Base-by-base conservation (phyloP, 2,888 invertebrate genomes). In the Drosophila fungiperda region DNA sequence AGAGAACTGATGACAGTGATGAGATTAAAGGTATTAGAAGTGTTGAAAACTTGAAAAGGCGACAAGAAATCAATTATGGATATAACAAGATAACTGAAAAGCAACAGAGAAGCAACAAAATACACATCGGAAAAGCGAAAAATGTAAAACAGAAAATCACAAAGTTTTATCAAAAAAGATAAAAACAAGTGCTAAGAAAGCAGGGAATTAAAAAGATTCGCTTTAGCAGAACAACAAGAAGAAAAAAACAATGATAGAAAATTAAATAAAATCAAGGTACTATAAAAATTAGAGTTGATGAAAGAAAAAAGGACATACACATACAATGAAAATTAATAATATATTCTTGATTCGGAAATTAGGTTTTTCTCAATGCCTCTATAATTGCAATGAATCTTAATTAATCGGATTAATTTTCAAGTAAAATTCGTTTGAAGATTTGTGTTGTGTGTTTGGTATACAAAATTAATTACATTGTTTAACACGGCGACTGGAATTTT, bases 1-100 rank as follows among this genome's bases (percentile, higher is more conserved):
- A 26, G 17, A 15, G 15, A 38, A 67, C 32, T 32, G 38, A 33
- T 48, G 42, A 32, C 32, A 32, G 57, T 32, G 57, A 32, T 42
- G 32, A 42, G 42, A 42, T 57, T 57, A 17, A 42, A 57, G 42
- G 57, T 20, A 20, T 57, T 29, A 57, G 20, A 57, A 42, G 57
- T 57, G 57, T 57, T 42, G 57, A 8, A 20, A 57, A n/a, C 20
- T 40, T 38, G n/a, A 15, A 40, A 57, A 55, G 15, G 20, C 8
- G 42, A 23, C 20, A 20, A 42, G 32, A 42, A 57, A 32, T 40
- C 42, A 57, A 57, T 42, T 57, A 32, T 32, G 40, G 20, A 3
- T 20, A 6, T 15, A 40, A 15, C 40, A 32, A 32, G 40, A 15
- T 40, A 23, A 42, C 1, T 42, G 57, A 32, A 29, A 40, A 40